Base-by-base conservation (phyloP, 2,797 vertebrate species). In the Percopsis omiscomaycus region DNA sequence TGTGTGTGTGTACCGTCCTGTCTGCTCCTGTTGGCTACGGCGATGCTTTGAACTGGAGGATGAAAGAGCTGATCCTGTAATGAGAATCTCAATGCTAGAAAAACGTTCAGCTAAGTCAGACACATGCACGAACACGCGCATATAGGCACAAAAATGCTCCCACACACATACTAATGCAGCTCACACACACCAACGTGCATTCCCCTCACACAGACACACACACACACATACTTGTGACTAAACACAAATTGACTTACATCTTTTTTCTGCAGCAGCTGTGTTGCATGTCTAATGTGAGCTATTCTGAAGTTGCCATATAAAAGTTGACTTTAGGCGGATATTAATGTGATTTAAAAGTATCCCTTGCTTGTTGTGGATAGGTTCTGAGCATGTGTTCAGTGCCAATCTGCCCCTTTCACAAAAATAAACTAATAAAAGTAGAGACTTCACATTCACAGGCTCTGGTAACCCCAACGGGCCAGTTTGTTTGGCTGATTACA, bases 51-150 rank as follows among this genome's bases (percentile, higher is more conserved):
- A 87, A 87, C 84, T 80, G 61, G n/a, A 69, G 78, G 85, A 88
- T 89, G 86, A 89, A 87, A 89, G 84, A 83, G 64, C 44, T 75
- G 79, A 78, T 85, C 70, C 73, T 71, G 77, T 86, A 86, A 88
- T 85, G 86, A 86, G 84, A 87, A 82, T 85, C 80, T 75, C 85
- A 85, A 84, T 83, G 79, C 74, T 3, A 73, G 81, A 78, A 79
- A 83, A 84, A 59, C 49, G 74, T 78, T 84, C 55, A 64, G 68
- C 63, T 77, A 28, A 13, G 61, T 60, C 58, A 22, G 22, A 22
- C 22, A 22, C 22, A 22, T 22, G 22, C 22, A 22, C 22, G 22
- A 22, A 22, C 22, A 22, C 37, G 9, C 5, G 9, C 5, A 37
- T 37, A 37, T 4, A 30, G 10, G 30, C 12, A 15, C 13, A 49